A percentile compares a stretch with the other conserved stretches of the same genome.
These are phyloP conservation scores for Colius striatus DNA, from an alignment of 2,113 vertebrate genomes.

Conservation along the genomic window DNA sequence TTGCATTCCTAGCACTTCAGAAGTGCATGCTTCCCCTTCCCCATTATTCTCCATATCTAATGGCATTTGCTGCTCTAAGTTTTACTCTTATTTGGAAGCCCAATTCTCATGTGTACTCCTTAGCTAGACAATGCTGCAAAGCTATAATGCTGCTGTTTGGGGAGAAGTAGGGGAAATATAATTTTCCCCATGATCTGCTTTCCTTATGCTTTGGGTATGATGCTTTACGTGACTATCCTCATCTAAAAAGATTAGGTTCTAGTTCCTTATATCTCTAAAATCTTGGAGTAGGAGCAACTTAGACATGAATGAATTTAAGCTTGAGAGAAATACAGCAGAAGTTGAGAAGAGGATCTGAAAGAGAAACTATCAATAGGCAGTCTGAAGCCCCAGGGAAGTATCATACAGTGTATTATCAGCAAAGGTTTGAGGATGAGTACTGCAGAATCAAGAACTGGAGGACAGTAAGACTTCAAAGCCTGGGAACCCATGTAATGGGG, in stretches of 20 bases:
- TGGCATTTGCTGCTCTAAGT: not conserved
- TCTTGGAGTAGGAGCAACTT: not conserved
- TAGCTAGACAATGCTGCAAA: not conserved
- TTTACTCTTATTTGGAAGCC: not conserved
- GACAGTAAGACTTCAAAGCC: slow-evolving; percentile 46
- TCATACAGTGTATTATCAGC: not conserved
- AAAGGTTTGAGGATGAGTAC: slow-evolving; percentile 15
- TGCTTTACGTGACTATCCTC: not conserved
- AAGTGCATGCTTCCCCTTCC: not conserved
- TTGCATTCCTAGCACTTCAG: not conserved
- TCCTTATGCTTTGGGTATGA: not conserved
- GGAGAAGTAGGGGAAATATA: not conserved
- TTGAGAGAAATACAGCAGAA: slow-evolving; percentile 31
- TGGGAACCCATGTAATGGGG: not conserved
- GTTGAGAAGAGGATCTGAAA: slow-evolving; percentile 17
- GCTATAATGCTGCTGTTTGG: not conserved
- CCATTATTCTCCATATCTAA: not conserved
- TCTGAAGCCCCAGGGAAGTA: slow-evolving; percentile 7
- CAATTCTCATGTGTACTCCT: not conserved
- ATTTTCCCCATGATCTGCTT: not conserved
- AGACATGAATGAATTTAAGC: slow-evolving; percentile 16
- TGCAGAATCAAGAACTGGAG: slow-evolving; percentile 25
- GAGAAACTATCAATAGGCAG: slow-evolving; percentile 32
- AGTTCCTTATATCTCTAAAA: not conserved
- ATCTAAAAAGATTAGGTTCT: not conserved